Evolutionary conservation across 1,140 invertebrate species (phyloP).

Genomic region (Drosophila mauritiana): DNA sequence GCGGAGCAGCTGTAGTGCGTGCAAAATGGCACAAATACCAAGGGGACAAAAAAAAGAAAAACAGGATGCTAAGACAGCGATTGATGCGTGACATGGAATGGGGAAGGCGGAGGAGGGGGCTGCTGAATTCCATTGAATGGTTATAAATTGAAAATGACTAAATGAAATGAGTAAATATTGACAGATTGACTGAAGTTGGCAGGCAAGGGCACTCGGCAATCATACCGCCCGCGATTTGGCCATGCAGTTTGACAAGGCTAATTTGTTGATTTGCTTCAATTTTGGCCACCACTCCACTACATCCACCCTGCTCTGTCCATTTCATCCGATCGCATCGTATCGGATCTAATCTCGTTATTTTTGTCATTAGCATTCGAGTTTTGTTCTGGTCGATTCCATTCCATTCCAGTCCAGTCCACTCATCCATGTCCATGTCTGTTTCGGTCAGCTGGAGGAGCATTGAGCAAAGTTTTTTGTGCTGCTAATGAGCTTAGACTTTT

Average conservation of each 20-base stretch:
- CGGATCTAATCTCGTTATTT: conserved; percentile 32
- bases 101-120: not conserved
- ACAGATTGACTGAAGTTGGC: conserved; percentile 74
- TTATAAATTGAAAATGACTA: conserved; percentile 82
- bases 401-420: not conserved
- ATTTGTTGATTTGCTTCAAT: conserved; percentile 81
- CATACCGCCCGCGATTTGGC: not conserved
- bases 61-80: conserved; percentile 42
- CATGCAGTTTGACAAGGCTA: conserved; percentile 68
- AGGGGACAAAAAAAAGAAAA: not conserved
- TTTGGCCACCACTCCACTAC: conserved; percentile 39
- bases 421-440: conserved; percentile 17
- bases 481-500: conserved; percentile 67
- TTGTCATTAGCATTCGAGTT: conserved; percentile 62
- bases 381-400: not conserved
- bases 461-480: conserved; percentile 59
- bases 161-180: conserved; percentile 83
- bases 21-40: conserved; percentile 37
- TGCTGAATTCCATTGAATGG: conserved; percentile 74
- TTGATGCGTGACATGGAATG: conserved; percentile 27
- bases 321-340: not conserved
- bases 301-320: not conserved
- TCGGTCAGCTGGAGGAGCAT: conserved; percentile 48
- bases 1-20: conserved; percentile 6
- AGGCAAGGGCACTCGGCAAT: conserved; percentile 8